phyloP scores from a whole-genome alignment of 2,797 vertebrate genomes.

The Sebastes kiyomatsui region DNA sequence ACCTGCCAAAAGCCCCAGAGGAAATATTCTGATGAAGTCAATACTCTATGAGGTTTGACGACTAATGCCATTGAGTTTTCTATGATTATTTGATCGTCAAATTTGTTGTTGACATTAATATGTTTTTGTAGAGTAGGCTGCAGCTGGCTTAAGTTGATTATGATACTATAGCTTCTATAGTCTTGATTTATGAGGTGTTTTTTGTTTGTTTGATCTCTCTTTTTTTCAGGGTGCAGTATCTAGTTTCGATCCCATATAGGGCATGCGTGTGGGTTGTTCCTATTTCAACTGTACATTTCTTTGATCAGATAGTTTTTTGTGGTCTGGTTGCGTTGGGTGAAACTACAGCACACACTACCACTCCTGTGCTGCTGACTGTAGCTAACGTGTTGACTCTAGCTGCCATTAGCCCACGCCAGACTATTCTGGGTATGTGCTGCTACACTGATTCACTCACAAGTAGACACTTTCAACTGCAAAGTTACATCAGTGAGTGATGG shows the following conservation, averaged over 20 bases:
- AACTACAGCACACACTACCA: slow-evolving; percentile 41
- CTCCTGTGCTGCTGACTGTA: slow-evolving; percentile 54
- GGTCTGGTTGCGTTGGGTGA: slow-evolving; percentile 21
- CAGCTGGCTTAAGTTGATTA: background rate
- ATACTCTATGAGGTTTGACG: background rate
- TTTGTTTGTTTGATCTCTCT: background rate
- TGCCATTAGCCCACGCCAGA: slow-evolving; percentile 73
- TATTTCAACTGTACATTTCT: slow-evolving; percentile 20
- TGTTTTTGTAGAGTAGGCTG: background rate
- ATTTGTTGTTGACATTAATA: background rate
- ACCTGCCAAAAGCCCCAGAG: background rate
- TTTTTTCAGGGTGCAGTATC: background rate
- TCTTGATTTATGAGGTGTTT: background rate
- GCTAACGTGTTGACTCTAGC: slow-evolving; percentile 64
- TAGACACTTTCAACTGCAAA: slow-evolving; percentile 69
- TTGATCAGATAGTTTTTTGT: slow-evolving; percentile 31
- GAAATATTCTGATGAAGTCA: background rate
- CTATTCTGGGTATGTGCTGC: slow-evolving; percentile 74
- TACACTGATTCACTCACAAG: slow-evolving; percentile 75
- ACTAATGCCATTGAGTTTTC: background rate
- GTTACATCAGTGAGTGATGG: slow-evolving; percentile 63
- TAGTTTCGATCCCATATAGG: slow-evolving; percentile 2
- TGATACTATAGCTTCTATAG: background rate
- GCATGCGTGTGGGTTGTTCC: background rate
- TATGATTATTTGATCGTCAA: background rate